Conservation (phyloP, 2,113 vertebrate species). For the Zingel zingel region DNA sequence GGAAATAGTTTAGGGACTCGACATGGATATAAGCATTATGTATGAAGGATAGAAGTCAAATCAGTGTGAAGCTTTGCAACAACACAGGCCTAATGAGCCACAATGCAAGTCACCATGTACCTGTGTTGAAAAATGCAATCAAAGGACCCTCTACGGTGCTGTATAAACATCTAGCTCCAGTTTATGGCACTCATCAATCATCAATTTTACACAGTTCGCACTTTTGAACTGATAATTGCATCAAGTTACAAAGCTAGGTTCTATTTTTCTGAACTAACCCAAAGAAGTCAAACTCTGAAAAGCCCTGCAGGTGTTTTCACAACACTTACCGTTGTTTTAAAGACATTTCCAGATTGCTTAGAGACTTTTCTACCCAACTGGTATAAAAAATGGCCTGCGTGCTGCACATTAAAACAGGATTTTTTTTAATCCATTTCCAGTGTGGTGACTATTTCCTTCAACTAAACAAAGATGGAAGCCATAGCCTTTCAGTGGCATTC, state of each 20-base stretch:
- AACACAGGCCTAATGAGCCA: neutral
- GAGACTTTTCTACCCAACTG: neutral
- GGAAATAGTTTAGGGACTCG: neutral
- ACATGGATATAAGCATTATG: too few relatives aligned
- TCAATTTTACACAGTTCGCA: neutral
- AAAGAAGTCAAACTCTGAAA: neutral
- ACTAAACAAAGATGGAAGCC: neutral
- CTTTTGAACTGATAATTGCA: neutral
- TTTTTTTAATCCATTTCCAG: neutral
- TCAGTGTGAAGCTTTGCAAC: neutral
- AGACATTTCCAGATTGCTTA: neutral
- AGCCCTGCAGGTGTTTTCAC: neutral
- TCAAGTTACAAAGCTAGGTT: neutral
- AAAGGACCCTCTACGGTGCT: neutral
- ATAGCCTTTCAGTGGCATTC: neutral
- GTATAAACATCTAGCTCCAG: neutral
- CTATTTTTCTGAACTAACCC: neutral
- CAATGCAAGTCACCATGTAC: neutral
- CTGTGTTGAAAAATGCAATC: neutral
- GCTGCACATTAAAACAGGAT: neutral
- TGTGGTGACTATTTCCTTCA: neutral
- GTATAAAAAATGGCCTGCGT: neutral
- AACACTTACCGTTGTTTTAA: neutral
- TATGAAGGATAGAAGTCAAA: neutral
- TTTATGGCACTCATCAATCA: neutral